Percentiles rank a stretch among this genome's conserved stretches.
Evolutionary conservation across 2,888 invertebrate genomes (phyloP).

Genomic region (Ophioninae sp.): DNA sequence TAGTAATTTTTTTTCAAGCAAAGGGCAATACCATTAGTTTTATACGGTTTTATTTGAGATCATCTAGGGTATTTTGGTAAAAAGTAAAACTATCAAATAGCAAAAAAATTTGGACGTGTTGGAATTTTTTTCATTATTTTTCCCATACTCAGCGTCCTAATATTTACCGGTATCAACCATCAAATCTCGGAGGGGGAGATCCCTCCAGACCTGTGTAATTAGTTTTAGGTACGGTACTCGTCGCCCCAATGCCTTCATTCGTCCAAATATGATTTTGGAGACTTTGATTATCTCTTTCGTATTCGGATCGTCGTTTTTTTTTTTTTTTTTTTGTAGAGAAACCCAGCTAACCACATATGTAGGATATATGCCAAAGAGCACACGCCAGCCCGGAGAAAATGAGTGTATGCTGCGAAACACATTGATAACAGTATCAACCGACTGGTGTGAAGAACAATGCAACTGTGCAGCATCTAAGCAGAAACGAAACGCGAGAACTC

Average conservation of each 20-base stretch:
- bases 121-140: too few relatives aligned
- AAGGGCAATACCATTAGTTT: too few relatives aligned
- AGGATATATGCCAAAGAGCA: not conserved
- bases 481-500: constrained; percentile 45
- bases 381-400: not conserved
- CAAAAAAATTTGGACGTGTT: too few relatives aligned
- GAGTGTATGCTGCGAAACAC: not conserved
- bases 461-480: constrained; percentile 25
- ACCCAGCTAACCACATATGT: not conserved
- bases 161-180: too few relatives aligned
- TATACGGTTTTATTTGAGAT: too few relatives aligned
- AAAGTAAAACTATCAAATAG: too few relatives aligned
- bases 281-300: not conserved
- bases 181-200: too few relatives aligned
- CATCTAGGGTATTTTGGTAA: too few relatives aligned
- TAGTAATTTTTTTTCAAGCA: too few relatives aligned
- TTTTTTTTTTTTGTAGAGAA: not conserved
- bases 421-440: constrained; percentile 44
- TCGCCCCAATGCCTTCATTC: not conserved
- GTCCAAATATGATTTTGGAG: not conserved
- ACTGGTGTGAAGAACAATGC: constrained; percentile 11
- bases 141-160: too few relatives aligned
- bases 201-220: not conserved
- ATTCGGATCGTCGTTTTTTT: not conserved
- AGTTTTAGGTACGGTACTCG: not conserved